Conservation (phyloP, 2,888 invertebrate genomes). For the Ophioninae sp. region DNA sequence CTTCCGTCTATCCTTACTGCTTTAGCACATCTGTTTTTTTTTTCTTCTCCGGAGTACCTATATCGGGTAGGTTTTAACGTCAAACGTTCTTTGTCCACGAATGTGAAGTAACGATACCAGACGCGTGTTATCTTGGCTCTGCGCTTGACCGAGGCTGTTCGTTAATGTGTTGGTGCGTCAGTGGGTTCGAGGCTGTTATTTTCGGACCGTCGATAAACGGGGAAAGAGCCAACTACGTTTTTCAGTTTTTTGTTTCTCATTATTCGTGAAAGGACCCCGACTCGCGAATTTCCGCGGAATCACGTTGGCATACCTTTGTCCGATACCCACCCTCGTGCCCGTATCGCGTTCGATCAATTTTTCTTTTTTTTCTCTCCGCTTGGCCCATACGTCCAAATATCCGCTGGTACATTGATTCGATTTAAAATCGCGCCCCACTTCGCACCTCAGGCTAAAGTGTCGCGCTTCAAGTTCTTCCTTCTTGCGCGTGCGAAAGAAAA, state of each 20-base stretch:
- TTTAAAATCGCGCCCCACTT: slow-evolving; percentile 41
- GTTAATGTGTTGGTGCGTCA: slow-evolving; percentile 31
- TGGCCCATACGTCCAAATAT: slow-evolving; percentile 1
- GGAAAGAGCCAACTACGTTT: slow-evolving; percentile 29
- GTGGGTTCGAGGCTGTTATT: slow-evolving; percentile 59
- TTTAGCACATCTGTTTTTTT: slow-evolving; percentile 61
- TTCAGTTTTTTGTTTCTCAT: not conserved
- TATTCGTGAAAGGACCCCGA: not conserved
- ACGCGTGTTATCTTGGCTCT: slow-evolving; percentile 49
- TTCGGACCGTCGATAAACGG: slow-evolving; percentile 55
- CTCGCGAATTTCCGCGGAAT: not conserved
- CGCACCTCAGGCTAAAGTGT: slow-evolving; percentile 8
- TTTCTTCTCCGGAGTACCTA: slow-evolving; percentile 58
- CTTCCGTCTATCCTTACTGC: slow-evolving; percentile 65
- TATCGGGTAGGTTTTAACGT: slow-evolving; percentile 69
- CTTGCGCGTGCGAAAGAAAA: slow-evolving; percentile 9
- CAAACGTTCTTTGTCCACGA: slow-evolving; percentile 22
- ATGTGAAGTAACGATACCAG: slow-evolving; percentile 35
- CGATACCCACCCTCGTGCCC: not conserved
- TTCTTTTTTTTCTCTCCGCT: slow-evolving; percentile 4
- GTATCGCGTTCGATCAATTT: slow-evolving; percentile 11
- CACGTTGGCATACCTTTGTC: slow-evolving; percentile 6
- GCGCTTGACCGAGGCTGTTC: slow-evolving; percentile 28
- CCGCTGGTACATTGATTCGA: slow-evolving; percentile 31
- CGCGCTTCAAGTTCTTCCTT: slow-evolving; percentile 22